Base-by-base conservation (phyloP, 2,797 vertebrate species). In the Sebastes diploproa region DNA sequence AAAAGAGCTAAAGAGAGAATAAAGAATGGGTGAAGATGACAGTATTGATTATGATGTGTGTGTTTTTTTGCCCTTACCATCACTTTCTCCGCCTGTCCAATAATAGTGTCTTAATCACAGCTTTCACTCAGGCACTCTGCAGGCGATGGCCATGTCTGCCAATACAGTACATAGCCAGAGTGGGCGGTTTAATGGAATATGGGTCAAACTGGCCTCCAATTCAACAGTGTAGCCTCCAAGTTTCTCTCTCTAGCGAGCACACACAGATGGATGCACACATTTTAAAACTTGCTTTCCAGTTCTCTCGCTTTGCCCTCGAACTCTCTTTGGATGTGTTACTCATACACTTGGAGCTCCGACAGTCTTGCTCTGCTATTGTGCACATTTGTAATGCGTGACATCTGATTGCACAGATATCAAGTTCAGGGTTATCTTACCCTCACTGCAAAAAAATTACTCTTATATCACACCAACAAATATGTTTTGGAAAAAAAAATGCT, bases 101-200 rank as follows among this genome's bases (percentile, higher is more conserved):
- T 18, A 54, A 55, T 59, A 67, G 58, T 2, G 7, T 36, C 74
- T 75, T 86, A 84, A 89, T 91, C 76, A 83, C 82, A 88, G 75
- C 64, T 82, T 81, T 80, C 72, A 75, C 72, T 36, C n/a, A 9
- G 75, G 67, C 81, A 25, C 60, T 88, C 42, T 64, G 32, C 74
- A 54, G 63, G 77, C 64, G 55, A 23, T 22, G 65, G 58, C 22
- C 4, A 2, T 25, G 72, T 68, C 69, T 84, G 88, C 83, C 81
- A 86, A 54, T 67, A 65, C 14, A 59, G 72, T 2, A 13, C 72
- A 64, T n/a, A 76, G 71, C 77, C 81, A n/a, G 70, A 63, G 81
- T 83, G 80, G 85, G 79, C 11, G 65, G 67, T 78, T 84, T 87
- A 80, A 88, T 85, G 83, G 66, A 86, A 81, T 61, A 81, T 78